phyloP scores from a whole-genome alignment of 2,888 invertebrate species.

The Psylliodes chrysocephalus region DNA sequence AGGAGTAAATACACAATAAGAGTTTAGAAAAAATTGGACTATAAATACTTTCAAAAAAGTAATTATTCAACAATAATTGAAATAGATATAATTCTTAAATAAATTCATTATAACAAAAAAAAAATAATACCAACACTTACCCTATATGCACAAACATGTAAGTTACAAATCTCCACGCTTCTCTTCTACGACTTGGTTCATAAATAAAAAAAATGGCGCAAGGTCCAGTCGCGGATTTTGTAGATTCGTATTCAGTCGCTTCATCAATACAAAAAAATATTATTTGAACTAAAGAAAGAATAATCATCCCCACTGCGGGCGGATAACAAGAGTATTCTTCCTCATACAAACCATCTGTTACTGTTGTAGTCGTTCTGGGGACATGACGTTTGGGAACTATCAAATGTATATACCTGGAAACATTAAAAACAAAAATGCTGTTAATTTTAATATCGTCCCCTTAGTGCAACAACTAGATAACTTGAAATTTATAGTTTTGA shows the following conservation, averaged over 20 bases:
- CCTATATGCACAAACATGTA: slow-evolving; percentile 98
- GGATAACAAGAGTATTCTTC: slow-evolving; percentile 94
- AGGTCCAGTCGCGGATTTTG: slow-evolving; percentile 69
- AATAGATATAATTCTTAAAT: too few species aligned
- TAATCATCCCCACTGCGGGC: slow-evolving; percentile 90
- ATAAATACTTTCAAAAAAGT: too few species aligned
- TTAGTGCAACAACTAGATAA: too few species aligned
- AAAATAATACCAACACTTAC: too few species aligned
- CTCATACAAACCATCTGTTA: slow-evolving; percentile 70
- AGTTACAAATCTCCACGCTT: slow-evolving; percentile 93
- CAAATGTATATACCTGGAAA: slow-evolving; percentile 49
- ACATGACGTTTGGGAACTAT: slow-evolving; percentile 45
- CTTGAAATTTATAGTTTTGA: too few species aligned
- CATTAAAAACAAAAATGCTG: too few species aligned
- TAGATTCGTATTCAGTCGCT: slow-evolving; percentile 56
- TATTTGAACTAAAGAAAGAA: slow-evolving; percentile 90
- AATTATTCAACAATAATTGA: too few species aligned
- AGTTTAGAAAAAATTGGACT: too few species aligned
- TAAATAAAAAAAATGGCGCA: slow-evolving; percentile 80
- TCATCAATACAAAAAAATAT: slow-evolving; percentile 69
- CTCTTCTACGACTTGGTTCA: slow-evolving; percentile 84
- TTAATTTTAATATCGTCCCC: too few species aligned
- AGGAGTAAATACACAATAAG: too few species aligned
- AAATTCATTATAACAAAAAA: too few species aligned
- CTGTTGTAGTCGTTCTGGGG: slow-evolving; percentile 44